Evolutionary conservation across 2,797 vertebrate species (phyloP), one percentile per base, ranked within the genome.

Genomic region (Gambelia wislizenii): DNA sequence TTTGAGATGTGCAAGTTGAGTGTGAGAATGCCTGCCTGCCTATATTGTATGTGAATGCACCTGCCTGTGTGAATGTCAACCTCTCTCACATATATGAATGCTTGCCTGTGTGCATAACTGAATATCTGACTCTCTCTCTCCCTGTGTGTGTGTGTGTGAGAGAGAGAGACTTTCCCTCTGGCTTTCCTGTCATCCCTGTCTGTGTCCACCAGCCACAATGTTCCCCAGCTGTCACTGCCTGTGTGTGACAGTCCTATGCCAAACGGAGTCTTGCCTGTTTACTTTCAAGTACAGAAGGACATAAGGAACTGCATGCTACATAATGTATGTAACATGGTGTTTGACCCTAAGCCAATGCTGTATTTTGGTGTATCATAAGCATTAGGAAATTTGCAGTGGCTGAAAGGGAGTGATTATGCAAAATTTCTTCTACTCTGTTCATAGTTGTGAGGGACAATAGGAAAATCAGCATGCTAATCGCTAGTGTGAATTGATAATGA

Each of bases 401-500:
- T 87, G 78, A 70, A 42, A 27, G 22, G 36, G 16, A 82, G 20
- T n/a, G 39, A 82, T 81, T 80, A 80, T 74, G 74, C n/a, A n/a
- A 54, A 75, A 74, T 64, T n/a, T 83, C 6, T 86, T 54, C 20
- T 42, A 42, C 33, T 90, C 22, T 49, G 9, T 72, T n/a, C 52
- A 39, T 89, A 92, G 86, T 90, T 54, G 70, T 87, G 91, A 87
- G 12, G 69, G 61, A 75, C 44, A 91, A 92, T 93, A 42, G 72
- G 92, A 90, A 93, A 92, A 42, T n/a, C 42, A 25, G 49, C 64
- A 78, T 93, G 18, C 84, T 93, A 86, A 91, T 95, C 92, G 56
- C 84, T 77, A 78, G 74, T 90, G 22, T 82, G 83, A 89, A 61
- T 82, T 88, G 42, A 20, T 89, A 91, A 92, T 90, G 44, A 89